A percentile compares a stretch with the other conserved stretches of the same genome.
phyloP scores from a whole-genome alignment of 2,113 vertebrate genomes.

The Peromyscus maniculatus region DNA sequence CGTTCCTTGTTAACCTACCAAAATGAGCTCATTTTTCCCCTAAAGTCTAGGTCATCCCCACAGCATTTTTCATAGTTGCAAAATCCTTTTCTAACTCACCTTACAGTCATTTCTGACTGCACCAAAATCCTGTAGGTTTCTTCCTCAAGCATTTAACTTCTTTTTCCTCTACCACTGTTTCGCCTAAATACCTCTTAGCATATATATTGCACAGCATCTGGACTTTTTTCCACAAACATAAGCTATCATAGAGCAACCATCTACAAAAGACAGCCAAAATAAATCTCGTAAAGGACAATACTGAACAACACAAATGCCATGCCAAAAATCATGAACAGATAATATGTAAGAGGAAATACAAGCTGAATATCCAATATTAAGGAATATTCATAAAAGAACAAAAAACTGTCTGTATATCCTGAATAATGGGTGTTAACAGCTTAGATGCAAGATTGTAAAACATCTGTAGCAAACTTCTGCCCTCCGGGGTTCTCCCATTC shows the following conservation, averaged over 20 bases:
- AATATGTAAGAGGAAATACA: constrained; percentile 47
- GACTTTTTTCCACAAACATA: constrained; percentile 62
- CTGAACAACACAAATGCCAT: constrained; percentile 23
- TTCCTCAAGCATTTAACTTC: constrained; percentile 44
- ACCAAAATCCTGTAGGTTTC: constrained; percentile 29
- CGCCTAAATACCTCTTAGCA: background rate
- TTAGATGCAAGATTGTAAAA: too few relatives aligned
- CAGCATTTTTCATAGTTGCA: constrained; percentile 28
- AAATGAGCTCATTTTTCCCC: constrained; percentile 26
- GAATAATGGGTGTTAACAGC: too few relatives aligned
- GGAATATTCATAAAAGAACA: constrained; percentile 47
- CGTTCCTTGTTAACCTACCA: background rate
- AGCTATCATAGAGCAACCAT: constrained; percentile 40
- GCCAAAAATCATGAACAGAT: constrained; percentile 38
- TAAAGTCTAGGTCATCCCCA: constrained; percentile 20
- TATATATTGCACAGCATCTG: constrained; percentile 44
- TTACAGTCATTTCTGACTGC: background rate
- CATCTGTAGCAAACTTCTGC: too few relatives aligned
- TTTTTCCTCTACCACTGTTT: constrained; percentile 33
- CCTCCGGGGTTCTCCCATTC: too few relatives aligned
- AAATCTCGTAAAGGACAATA: constrained; percentile 54
- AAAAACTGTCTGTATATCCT: background rate
- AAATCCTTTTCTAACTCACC: constrained; percentile 14
- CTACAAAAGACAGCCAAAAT: constrained; percentile 54
- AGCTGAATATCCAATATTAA: constrained; percentile 18